Evolutionary conservation across 2,888 invertebrate species (phyloP).

Genomic region (Nemotelus pantherinus): DNA sequence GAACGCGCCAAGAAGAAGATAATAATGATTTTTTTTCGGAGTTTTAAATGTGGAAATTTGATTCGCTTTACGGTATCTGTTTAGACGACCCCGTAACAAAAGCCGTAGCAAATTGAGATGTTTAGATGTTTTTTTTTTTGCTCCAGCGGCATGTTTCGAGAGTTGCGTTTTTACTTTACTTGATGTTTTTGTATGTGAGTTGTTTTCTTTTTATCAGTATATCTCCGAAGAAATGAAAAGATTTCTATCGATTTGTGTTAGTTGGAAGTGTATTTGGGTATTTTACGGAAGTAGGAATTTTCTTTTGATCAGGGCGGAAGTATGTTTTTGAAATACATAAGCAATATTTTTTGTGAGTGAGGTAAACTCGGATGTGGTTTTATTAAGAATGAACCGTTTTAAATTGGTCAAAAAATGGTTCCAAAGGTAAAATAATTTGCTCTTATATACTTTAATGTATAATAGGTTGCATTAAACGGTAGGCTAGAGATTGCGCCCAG

Average conservation of each 20-base stretch:
- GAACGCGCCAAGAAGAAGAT: background rate
- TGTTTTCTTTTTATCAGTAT: background rate
- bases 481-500: too few species aligned
- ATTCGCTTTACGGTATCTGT: slow-evolving; percentile 46
- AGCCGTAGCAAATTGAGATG: slow-evolving; percentile 21
- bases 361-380: too few species aligned
- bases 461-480: too few species aligned
- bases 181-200: background rate
- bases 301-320: too few species aligned
- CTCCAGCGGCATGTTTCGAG: background rate
- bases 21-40: background rate
- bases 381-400: too few species aligned
- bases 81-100: slow-evolving; percentile 46
- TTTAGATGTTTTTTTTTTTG: slow-evolving; percentile 17
- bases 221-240: background rate
- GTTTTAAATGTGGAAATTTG: background rate
- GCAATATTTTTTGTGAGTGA: too few species aligned
- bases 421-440: too few species aligned
- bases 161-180: background rate
- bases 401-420: too few species aligned
- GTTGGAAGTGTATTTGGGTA: background rate
- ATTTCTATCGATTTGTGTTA: background rate
- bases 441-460: too few species aligned
- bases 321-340: too few species aligned
- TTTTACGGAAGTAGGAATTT: too few species aligned